phyloP scores from a whole-genome alignment of 2,888 invertebrate species.

The Stenodema calcarata region DNA sequence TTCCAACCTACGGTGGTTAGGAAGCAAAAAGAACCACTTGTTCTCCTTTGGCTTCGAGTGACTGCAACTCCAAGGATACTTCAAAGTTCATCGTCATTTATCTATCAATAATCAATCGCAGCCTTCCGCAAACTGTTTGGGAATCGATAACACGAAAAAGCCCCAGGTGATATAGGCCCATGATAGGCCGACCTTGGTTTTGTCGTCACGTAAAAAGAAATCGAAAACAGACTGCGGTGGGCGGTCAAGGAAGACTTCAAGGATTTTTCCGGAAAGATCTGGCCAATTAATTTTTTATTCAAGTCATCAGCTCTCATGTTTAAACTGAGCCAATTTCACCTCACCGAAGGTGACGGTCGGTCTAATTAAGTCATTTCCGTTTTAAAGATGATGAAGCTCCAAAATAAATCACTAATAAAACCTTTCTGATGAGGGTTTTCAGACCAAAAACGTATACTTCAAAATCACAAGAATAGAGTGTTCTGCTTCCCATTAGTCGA shows the following conservation, averaged over 20 bases:
- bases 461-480: too few species aligned
- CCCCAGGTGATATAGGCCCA: background rate
- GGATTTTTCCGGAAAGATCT: background rate
- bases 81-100: too few species aligned
- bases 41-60: too few species aligned
- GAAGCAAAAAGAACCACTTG: too few species aligned
- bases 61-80: too few species aligned
- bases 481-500: too few species aligned
- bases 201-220: background rate
- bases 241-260: background rate
- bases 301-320: background rate
- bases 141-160: background rate
- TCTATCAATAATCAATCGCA: background rate
- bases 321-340: background rate
- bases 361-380: background rate
- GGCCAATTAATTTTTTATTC: background rate
- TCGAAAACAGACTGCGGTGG: background rate
- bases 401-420: too few species aligned
- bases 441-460: too few species aligned
- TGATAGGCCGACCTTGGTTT: background rate
- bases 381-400: background rate
- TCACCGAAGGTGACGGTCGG: background rate
- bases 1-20: too few species aligned
- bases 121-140: background rate
- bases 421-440: too few species aligned